These are phyloP conservation scores for Crypturellus undulatus DNA, from an alignment of 2,113 vertebrate genomes.

Conservation along the genomic window DNA sequence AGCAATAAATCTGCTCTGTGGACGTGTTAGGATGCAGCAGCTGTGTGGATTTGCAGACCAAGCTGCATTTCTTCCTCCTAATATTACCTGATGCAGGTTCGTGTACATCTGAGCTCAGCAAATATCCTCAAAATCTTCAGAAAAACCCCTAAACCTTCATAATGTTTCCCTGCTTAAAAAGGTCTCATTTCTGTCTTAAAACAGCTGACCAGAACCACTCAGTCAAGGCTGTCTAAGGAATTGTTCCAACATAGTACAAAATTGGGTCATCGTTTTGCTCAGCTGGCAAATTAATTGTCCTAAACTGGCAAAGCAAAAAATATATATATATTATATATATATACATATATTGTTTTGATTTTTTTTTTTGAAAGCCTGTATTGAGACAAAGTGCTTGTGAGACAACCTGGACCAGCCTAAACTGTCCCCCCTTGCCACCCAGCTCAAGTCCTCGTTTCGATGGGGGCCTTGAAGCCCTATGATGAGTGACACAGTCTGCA, in stretches of 20 bases:
- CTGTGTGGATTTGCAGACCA: background rate
- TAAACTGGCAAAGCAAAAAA: background rate
- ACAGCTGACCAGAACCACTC: background rate
- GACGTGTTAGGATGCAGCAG: background rate
- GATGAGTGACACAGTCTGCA: background rate
- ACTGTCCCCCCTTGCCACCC: background rate
- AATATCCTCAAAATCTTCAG: background rate
- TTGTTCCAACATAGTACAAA: background rate
- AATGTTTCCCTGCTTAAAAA: background rate
- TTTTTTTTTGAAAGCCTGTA: background rate
- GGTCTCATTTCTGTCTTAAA: background rate
- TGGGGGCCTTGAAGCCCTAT: background rate
- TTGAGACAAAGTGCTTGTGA: background rate
- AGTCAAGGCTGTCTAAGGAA: background rate
- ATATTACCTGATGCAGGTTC: background rate
- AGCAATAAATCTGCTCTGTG: background rate
- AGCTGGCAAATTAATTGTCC: background rate
- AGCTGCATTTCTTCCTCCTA: rapidly evolving
- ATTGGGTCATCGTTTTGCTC: background rate
- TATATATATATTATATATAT: too few species aligned
- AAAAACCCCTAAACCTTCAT: rapidly evolving
- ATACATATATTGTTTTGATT: too few species aligned
- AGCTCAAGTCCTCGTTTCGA: background rate
- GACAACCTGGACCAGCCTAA: background rate
- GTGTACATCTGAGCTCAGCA: background rate